Evolutionary conservation across 1,140 invertebrate genomes (phyloP).

Genomic region (Drosophila lowei): DNA sequence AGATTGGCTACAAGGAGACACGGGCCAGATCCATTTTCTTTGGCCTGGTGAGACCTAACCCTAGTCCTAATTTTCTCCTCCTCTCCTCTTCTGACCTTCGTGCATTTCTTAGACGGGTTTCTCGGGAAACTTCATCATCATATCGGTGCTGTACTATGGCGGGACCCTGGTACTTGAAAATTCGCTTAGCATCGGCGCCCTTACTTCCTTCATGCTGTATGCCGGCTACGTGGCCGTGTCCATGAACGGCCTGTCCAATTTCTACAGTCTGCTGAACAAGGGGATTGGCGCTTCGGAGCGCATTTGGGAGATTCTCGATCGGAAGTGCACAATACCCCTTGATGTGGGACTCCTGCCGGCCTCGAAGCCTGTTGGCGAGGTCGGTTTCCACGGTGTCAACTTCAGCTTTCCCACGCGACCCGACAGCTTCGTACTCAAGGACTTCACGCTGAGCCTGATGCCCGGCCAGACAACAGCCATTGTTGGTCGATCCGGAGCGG

Average conservation of each 20-base stretch:
- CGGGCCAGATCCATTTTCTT: conserved; percentile 95
- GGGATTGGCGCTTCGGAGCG: conserved; percentile 95
- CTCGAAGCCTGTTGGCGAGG: conserved; percentile 79
- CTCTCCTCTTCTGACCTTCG: background rate
- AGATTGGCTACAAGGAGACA: conserved; percentile 93
- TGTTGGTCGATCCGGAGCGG: conserved; percentile 93
- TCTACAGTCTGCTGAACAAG: conserved; percentile 97
- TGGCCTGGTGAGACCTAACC: conserved; percentile 86
- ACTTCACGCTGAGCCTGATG: conserved; percentile 88
- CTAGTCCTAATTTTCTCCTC: too few species aligned
- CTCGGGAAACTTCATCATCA: conserved; percentile 95
- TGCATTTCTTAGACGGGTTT: conserved; percentile 90
- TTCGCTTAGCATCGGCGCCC: conserved; percentile 92
- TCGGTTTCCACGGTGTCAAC: conserved; percentile 88
- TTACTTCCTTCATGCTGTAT: conserved; percentile 96
- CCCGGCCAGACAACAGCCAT: conserved; percentile 89
- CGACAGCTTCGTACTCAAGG: conserved; percentile 86
- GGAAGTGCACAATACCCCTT: conserved; percentile 89
- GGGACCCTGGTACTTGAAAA: conserved; percentile 93
- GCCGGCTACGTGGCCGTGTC: conserved; percentile 96
- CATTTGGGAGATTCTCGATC: conserved; percentile 95
- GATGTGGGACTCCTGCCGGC: conserved; percentile 84
- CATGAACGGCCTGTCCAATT: conserved; percentile 92
- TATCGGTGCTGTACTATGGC: conserved; percentile 97
- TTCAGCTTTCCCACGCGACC: conserved; percentile 91